A percentile compares a stretch with the other conserved stretches of the same genome.
Conservation (phyloP, 2,113 vertebrate species). For the Conger conger region DNA sequence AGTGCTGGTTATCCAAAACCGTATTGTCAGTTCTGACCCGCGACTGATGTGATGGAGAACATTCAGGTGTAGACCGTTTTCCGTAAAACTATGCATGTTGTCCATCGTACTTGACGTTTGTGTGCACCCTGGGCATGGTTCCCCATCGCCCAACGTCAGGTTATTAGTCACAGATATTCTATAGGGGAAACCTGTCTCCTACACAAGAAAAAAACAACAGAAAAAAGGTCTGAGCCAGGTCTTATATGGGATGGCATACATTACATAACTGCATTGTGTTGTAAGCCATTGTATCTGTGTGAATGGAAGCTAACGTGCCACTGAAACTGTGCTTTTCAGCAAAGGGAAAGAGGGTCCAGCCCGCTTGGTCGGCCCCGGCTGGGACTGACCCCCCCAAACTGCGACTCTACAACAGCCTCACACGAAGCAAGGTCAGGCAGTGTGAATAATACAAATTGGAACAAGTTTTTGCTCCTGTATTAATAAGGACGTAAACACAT, state of each 20-base stretch:
- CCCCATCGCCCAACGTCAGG: too few relatives aligned
- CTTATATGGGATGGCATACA: neutral
- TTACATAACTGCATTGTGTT: neutral
- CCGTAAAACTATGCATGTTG: too few relatives aligned
- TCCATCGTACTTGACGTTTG: neutral
- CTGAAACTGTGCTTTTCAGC: constrained; percentile 60
- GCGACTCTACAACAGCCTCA: constrained; percentile 93
- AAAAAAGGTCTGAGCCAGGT: neutral
- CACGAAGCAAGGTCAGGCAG: constrained; percentile 80
- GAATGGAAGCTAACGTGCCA: neutral
- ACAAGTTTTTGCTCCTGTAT: neutral
- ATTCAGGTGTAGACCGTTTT: too few relatives aligned
- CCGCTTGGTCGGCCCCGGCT: constrained; percentile 78
- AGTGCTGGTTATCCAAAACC: too few relatives aligned
- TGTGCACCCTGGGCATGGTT: constrained; percentile 10
- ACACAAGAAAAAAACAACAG: too few relatives aligned
- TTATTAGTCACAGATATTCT: too few relatives aligned
- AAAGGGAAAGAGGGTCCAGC: constrained; percentile 81
- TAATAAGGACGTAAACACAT: neutral
- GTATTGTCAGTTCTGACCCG: too few relatives aligned
- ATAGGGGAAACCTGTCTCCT: too few relatives aligned
- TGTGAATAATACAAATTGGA: neutral
- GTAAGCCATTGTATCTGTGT: neutral
- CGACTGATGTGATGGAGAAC: too few relatives aligned
- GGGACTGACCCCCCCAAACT: constrained; percentile 77